phyloP scores from a whole-genome alignment of 2,113 vertebrate genomes.

The Tachysurus fulvidraco region DNA sequence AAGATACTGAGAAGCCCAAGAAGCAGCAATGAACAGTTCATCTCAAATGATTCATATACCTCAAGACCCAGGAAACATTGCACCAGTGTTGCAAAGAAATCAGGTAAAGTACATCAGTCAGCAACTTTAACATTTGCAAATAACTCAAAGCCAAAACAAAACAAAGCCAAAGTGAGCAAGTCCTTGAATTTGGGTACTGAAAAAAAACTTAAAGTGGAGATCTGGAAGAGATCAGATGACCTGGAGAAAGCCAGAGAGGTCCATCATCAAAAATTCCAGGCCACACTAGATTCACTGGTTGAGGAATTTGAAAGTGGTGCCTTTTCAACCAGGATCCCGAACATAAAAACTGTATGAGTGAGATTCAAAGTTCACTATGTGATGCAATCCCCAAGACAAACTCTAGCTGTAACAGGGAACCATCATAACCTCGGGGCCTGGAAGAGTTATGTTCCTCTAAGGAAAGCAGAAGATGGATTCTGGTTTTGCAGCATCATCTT shows the following conservation, averaged over 20 bases:
- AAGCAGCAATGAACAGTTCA: background rate
- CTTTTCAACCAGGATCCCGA: background rate
- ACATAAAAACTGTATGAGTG: constrained; percentile 53
- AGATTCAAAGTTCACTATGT: constrained; percentile 86
- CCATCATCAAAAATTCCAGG: background rate
- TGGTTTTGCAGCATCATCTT: constrained; percentile 80
- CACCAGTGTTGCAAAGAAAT: background rate
- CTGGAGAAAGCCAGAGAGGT: background rate
- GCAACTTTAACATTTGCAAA: background rate
- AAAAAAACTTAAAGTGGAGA: background rate
- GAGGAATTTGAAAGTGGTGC: background rate
- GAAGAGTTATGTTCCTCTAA: constrained; percentile 79
- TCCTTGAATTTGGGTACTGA: background rate
- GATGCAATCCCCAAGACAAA: constrained; percentile 69
- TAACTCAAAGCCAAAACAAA: no score
- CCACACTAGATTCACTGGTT: background rate
- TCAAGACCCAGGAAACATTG: background rate
- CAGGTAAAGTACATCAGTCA: background rate
- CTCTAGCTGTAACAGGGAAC: constrained; percentile 82
- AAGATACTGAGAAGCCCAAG: background rate
- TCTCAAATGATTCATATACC: background rate
- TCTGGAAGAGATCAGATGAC: background rate
- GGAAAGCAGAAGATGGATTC: constrained; percentile 73
- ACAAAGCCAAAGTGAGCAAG: background rate
- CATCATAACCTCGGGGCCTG: constrained; percentile 83